Percentiles rank a stretch among this genome's conserved stretches.
Evolutionary conservation across 2,888 invertebrate species (phyloP).

Genomic region (Leucophenga montana): DNA sequence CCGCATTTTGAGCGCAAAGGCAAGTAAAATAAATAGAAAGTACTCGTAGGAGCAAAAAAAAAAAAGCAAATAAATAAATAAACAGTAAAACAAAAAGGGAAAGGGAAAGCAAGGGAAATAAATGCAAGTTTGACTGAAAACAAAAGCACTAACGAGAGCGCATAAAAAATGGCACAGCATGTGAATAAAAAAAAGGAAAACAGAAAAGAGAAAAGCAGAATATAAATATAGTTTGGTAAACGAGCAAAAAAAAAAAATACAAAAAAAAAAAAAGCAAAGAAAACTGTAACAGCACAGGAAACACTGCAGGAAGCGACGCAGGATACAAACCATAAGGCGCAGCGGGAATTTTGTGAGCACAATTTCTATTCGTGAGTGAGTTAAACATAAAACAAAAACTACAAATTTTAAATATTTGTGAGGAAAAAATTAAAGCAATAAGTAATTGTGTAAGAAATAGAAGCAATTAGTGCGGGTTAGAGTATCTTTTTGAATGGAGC

Average conservation of each 20-base stretch:
- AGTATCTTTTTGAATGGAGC: too few relatives aligned
- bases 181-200: slow-evolving; percentile 40
- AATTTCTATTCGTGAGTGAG: too few relatives aligned
- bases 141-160: slow-evolving; percentile 40
- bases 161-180: slow-evolving; percentile 16
- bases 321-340: slow-evolving; percentile 27
- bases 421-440: too few relatives aligned
- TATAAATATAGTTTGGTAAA: not conserved
- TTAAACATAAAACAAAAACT: too few relatives aligned
- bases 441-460: too few relatives aligned
- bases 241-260: not conserved
- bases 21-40: not conserved
- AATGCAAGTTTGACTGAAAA: slow-evolving; percentile 43
- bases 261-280: not conserved
- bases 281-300: not conserved
- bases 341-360: not conserved
- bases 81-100: slow-evolving; percentile 23
- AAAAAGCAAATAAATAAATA: slow-evolving; percentile 29
- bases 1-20: slow-evolving; percentile 35
- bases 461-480: too few relatives aligned
- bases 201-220: slow-evolving; percentile 43
- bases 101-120: slow-evolving; percentile 12
- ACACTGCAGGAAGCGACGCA: slow-evolving; percentile 12
- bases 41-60: not conserved
- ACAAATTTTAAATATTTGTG: too few relatives aligned